Evolutionary conservation across 2,888 invertebrate genomes (phyloP).

Genomic region (Tetrapedia diversipes): DNA sequence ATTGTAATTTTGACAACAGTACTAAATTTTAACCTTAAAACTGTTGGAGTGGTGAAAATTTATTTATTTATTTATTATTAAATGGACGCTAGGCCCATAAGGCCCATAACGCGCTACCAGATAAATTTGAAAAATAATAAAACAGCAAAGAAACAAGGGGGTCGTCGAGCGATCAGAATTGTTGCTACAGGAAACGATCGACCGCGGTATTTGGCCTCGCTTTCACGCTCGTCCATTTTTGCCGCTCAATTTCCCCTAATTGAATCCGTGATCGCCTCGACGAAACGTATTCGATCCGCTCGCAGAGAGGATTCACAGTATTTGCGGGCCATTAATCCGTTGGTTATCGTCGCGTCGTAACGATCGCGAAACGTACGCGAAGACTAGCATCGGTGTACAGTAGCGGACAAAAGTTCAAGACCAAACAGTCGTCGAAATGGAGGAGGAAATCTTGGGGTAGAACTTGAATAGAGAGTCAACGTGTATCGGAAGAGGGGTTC

Average conservation of each 20-base stretch:
- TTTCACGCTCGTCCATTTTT: constrained; percentile 2
- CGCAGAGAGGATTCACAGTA: constrained; percentile 15
- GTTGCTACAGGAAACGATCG: background rate
- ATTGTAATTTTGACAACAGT: no score
- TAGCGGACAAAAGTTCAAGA: no score
- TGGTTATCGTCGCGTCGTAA: constrained; percentile 25
- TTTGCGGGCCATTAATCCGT: constrained; percentile 44
- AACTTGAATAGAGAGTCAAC: no score
- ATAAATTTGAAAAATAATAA: background rate
- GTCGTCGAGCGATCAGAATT: background rate
- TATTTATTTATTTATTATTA: no score
- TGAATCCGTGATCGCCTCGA: constrained; percentile 2
- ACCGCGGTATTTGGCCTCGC: background rate
- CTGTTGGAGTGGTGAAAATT: no score
- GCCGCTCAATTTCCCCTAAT: constrained; percentile 31
- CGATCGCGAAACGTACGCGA: constrained; percentile 30
- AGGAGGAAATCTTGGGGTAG: no score
- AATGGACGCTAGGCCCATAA: no score
- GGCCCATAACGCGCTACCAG: no score
- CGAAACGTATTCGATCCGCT: constrained; percentile 15
- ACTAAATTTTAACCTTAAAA: no score
- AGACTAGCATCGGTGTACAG: constrained; percentile 23
- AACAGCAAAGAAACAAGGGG: background rate
- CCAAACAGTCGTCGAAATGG: no score
- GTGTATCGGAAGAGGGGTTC: no score